Evolutionary conservation across 2,888 invertebrate species (phyloP), one percentile per base, ranked within the genome.

Genomic region (Euspilapteryx auroguttella): DNA sequence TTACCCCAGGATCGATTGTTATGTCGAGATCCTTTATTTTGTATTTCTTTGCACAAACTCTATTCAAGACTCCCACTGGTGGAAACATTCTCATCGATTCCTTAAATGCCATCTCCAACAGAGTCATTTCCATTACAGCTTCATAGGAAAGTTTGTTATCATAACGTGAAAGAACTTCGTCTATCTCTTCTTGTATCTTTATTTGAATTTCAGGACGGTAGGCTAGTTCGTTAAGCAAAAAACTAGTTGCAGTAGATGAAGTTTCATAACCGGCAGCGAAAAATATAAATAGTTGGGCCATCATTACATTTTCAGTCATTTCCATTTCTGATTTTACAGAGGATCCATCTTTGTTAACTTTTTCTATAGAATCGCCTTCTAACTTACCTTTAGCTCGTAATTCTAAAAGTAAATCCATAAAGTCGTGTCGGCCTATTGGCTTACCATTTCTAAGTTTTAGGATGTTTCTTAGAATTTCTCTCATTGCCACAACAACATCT

Each of bases 221-320:
- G 6, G 39, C 45, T 1, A 50, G 38, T 17, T 38, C 33, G 27
- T 43, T 44, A 2, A 39, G 31, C 2, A 37, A 33, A 20, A 42
- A 45, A 28, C 41, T 41, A 14, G 48, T 34, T 3, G 44, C 37
- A 21, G 31, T 28, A n/a, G n/a, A n/a, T n/a, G n/a, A n/a, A n/a
- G n/a, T n/a, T n/a, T n/a, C n/a, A n/a, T n/a, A n/a, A n/a, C n/a
- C n/a, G n/a, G n/a, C n/a, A n/a, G n/a, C n/a, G n/a, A n/a, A n/a
- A n/a, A n/a, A n/a, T n/a, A n/a, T n/a, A n/a, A n/a, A n/a, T n/a
- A n/a, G n/a, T n/a, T n/a, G n/a, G n/a, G n/a, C n/a, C n/a, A n/a
- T n/a, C 31, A 31, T 31, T 17, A 31, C 9, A 11, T 24, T 12
- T 10, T 27, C 27, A 13, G 27, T 28, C 11, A 31, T 5, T 15